Evolutionary conservation across 2,113 vertebrate genomes (phyloP), one percentile per base, ranked within the genome.

Genomic region (Phodopus roborovskii): DNA sequence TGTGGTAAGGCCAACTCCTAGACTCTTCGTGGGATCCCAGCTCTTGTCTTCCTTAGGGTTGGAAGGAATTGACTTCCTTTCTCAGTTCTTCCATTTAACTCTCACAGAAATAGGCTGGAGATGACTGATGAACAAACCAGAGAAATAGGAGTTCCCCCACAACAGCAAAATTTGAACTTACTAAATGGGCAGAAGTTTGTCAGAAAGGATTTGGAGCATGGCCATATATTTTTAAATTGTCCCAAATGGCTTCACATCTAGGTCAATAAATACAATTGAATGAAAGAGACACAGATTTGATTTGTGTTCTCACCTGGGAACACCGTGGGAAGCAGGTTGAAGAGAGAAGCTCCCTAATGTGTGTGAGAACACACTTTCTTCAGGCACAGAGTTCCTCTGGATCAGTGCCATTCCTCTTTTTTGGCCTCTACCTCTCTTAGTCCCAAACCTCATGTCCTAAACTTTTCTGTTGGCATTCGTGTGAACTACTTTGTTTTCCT

Each of bases 221-320:
- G 36, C 33, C 78, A 83, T 86, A 82, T 71, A 85, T 88, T 94
- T 92, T 71, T 88, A 94, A 96, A 73, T 82, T 28, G 88, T 77
- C 28, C 53, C 24, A 9, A 90, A 70, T 66, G 88, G 74, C 3
- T 90, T 90, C 79, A 91, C 24, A 92, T 81, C 45, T 75, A 94
- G 22, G 60, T 92, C 26, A 90, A 81, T 81, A 58, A 89, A 66
- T 42, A 75, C 58, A 83, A 73, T 3, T 36, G 30, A 92, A 71
- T 48, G 20, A 97, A 19, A 77, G 68, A 82, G n/a, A 75, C 20
- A 78, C 2, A 60, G n/a, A 48, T 78, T 58, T 91, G 75, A 70
- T 84, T 86, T 15, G 42, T 77, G 88, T 94, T 85, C 42, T 56
- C 45, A 68, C 73, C 89, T 45, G 24, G 58, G n/a, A 95, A 60